These are phyloP conservation scores for Hemiprocne comata DNA, from an alignment of 2,113 vertebrate species.

Conservation along the genomic window DNA sequence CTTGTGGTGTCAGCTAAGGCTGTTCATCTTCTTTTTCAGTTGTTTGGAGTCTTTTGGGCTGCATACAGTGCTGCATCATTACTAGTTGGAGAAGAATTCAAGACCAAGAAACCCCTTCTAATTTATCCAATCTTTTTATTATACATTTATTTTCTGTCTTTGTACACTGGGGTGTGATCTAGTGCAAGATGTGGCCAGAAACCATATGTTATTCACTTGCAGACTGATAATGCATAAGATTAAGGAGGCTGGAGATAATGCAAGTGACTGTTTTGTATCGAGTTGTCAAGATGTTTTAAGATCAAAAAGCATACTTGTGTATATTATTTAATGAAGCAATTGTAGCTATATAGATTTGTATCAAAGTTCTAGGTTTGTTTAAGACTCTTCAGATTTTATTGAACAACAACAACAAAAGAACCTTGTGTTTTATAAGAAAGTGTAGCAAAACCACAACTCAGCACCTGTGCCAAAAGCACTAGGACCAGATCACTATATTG, in stretches of 20 bases:
- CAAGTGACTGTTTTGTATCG: constrained; percentile 67
- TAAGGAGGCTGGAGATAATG: constrained; percentile 40
- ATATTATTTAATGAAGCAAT: constrained; percentile 83
- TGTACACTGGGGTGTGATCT: constrained; percentile 97
- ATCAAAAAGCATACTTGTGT: constrained; percentile 74
- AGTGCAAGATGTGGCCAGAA: constrained; percentile 66
- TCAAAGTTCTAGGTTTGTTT: constrained; percentile 81
- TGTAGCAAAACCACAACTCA: constrained; percentile 59
- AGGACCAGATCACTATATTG: constrained; percentile 59
- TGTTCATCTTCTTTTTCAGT: constrained; percentile 78
- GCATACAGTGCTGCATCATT: constrained; percentile 98
- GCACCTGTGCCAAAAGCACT: constrained; percentile 79
- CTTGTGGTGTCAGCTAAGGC: constrained; percentile 41
- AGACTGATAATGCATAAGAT: constrained; percentile 52
- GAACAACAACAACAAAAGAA: constrained; percentile 69
- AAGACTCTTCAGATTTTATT: constrained; percentile 76
- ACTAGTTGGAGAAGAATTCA: constrained; percentile 97
- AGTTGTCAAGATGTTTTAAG: constrained; percentile 65
- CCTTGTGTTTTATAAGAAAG: constrained; percentile 73
- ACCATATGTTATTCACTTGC: constrained; percentile 53
- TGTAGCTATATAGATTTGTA: constrained; percentile 80
- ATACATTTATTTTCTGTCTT: constrained; percentile 99
- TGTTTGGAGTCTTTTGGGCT: constrained; percentile 98
- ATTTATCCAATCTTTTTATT: constrained; percentile 99
- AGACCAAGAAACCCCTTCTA: constrained; percentile 99